Evolutionary conservation across 2,113 vertebrate species (phyloP).

Genomic region (Macheiramphus alcinus): DNA sequence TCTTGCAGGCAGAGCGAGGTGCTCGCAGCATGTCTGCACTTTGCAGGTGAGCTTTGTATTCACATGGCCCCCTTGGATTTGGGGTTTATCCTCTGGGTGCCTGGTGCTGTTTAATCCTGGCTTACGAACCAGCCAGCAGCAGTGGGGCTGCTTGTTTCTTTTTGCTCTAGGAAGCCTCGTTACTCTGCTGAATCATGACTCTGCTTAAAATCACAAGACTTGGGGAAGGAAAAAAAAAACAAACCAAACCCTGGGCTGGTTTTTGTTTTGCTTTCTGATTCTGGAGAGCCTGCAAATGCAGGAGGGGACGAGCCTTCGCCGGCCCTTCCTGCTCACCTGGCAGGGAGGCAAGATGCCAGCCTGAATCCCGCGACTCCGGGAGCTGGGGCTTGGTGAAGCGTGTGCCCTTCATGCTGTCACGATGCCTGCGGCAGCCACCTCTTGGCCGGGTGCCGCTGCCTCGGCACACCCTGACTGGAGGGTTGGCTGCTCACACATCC

Average conservation of each 20-base stretch:
- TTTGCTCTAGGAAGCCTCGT: not conserved
- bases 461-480: not conserved
- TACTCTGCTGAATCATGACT: not conserved
- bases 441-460: not conserved
- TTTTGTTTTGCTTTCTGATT: not conserved
- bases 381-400: not conserved
- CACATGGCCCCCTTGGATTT: not conserved
- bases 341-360: not conserved
- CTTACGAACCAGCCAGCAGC: not conserved
- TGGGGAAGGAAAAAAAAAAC: not conserved
- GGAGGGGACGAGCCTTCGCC: accelerated
- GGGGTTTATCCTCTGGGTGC: not conserved
- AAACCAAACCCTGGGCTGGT: not conserved
- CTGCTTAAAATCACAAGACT: not conserved
- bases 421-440: not conserved
- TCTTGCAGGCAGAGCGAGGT: accelerated
- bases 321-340: not conserved
- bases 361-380: accelerated
- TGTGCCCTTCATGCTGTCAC: accelerated
- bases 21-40: not conserved
- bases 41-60: not conserved
- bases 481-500: not conserved
- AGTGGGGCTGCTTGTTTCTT: not conserved
- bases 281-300: not conserved
- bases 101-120: not conserved